These are phyloP conservation scores for Diorhabda sublineata DNA, from an alignment of 1,140 invertebrate species.

Conservation along the genomic window DNA sequence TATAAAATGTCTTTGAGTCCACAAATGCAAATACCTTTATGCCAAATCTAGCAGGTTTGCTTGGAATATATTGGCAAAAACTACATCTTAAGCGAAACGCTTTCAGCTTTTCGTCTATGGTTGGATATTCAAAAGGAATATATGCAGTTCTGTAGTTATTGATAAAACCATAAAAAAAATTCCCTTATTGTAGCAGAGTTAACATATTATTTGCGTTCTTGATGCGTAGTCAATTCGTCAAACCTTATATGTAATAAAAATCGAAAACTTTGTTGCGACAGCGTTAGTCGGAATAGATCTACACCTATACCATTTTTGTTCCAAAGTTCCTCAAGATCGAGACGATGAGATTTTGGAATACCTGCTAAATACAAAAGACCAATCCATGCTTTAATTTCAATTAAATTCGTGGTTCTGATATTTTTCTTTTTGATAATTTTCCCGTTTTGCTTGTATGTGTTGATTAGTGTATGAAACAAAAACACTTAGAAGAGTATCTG, in stretches of 20 bases:
- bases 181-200: constrained; percentile 1
- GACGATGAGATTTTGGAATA: not conserved
- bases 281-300: not conserved
- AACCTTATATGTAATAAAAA: constrained; percentile 4
- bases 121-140: too few species aligned
- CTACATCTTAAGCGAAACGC: not conserved
- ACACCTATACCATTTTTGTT: not conserved
- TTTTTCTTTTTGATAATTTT: not conserved
- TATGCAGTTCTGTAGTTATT: not conserved
- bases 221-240: not conserved
- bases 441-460: not conserved
- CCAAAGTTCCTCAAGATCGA: constrained; percentile 1
- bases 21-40: too few species aligned
- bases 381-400: not conserved
- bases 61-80: not conserved
- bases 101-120: not conserved
- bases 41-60: too few species aligned
- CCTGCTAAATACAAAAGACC: not conserved
- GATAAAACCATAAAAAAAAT: constrained; percentile 5
- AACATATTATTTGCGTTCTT: constrained; percentile 4
- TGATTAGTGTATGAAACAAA: too few species aligned
- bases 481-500: too few species aligned
- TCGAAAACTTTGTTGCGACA: not conserved
- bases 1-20: too few species aligned
- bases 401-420: not conserved